Base-by-base conservation (phyloP, 1,140 invertebrate species). In the Heliconius melpomene region DNA sequence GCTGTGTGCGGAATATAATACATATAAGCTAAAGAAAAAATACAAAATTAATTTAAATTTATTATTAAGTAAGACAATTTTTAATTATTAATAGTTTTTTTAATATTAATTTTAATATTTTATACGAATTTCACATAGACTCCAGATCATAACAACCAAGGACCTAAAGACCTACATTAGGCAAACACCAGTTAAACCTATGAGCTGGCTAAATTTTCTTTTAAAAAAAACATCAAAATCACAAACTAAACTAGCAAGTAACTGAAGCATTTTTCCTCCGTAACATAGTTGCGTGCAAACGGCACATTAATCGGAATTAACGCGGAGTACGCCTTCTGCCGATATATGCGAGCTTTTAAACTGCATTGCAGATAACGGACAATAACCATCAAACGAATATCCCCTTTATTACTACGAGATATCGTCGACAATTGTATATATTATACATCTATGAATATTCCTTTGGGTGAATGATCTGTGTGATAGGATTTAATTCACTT, bases 281-380 rank as follows among this genome's bases (percentile, higher is more conserved):
- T 88, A 90, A 84, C 89, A 88, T 80, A 78, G 83, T 93, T 84
- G 91, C 91, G 90, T 93, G 91, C 77, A 78, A 74, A 80, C 78
- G 73, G 60, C 74, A 87, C 91, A 92, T 93, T 90, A 90, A 92
- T 92, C 91, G 89, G 89, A 87, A 90, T 89, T 88, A 88, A 87
- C 88, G 88, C 87, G 80, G 80, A 85, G 79, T 85, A 82, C 86
- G 84, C 86, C 85, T 85, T 86, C 86, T 85, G 82, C 84, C 86
- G 87, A 89, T 91, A 87, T 88, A 90, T 89, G 84, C 83, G 86
- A 85, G 82, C 83, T 79, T 83, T 80, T 83, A 80, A 88, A 85
- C 90, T 90, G 90, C 90, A 90, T 84, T 91, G 90, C 90, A 85
- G 90, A 87, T 84, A 85, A 73, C 46, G 46, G 73, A 80, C 75